Evolutionary conservation across 2,797 vertebrate genomes (phyloP).

Genomic region (Leucoraja ocellata): DNA sequence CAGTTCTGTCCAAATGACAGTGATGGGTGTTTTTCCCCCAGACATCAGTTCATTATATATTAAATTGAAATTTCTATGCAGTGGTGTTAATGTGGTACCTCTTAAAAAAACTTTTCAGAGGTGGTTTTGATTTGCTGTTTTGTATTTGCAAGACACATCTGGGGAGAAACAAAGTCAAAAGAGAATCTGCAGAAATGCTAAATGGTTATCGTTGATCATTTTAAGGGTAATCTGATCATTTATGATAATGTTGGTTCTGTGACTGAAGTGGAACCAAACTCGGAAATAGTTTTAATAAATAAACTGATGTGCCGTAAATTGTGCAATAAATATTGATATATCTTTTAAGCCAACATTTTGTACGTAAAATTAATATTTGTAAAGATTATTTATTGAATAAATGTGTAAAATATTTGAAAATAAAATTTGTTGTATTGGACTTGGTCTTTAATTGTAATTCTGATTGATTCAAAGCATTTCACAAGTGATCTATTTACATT

Average conservation of each 20-base stretch:
- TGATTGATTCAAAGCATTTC: neutral
- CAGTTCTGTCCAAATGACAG: neutral
- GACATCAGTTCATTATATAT: neutral
- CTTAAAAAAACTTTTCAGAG: neutral
- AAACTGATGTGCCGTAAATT: neutral
- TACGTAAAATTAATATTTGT: neutral
- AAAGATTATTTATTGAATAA: neutral
- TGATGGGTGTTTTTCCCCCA: neutral
- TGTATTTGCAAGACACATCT: neutral
- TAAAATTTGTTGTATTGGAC: neutral
- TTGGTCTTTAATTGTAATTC: neutral
- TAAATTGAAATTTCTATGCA: neutral
- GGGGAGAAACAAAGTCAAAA: neutral
- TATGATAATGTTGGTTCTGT: neutral
- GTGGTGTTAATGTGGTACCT: neutral
- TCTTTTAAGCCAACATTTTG: neutral
- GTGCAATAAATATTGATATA: neutral
- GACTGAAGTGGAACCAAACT: neutral
- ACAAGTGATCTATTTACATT: neutral
- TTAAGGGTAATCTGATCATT: neutral
- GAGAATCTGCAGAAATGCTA: neutral
- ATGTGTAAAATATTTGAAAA: neutral
- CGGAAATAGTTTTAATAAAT: neutral
- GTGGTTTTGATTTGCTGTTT: neutral
- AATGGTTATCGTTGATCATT: neutral